These are phyloP conservation scores for Sylvia borin DNA, from an alignment of 2,797 vertebrate species.

Conservation along the genomic window DNA sequence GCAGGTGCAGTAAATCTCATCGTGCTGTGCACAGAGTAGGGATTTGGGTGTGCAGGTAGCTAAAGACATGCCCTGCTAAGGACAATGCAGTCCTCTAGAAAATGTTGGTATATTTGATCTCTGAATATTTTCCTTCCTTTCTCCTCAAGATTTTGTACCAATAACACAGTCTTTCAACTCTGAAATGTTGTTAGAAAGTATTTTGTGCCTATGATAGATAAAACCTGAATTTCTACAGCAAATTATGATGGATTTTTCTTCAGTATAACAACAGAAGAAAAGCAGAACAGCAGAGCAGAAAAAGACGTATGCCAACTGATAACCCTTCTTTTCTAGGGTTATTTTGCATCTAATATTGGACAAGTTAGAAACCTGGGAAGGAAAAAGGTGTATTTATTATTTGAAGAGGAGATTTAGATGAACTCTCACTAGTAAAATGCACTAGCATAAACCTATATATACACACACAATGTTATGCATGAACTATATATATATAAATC, in stretches of 20 bases:
- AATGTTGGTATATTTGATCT: background rate
- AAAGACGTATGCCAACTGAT: background rate
- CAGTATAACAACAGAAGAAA: accelerated
- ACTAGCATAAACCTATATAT: background rate
- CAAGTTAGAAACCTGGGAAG: background rate
- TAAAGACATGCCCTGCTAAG: background rate
- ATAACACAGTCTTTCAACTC: background rate
- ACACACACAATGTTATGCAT: background rate
- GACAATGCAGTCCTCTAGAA: background rate
- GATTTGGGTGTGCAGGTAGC: conserved; percentile 59
- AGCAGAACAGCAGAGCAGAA: background rate
- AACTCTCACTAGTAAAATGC: background rate
- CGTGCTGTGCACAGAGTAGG: conserved; percentile 80
- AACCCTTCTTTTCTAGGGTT: background rate
- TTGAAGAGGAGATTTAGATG: background rate
- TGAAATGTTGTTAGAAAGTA: background rate
- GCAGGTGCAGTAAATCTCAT: conserved; percentile 99
- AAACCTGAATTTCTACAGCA: background rate
- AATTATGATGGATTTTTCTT: background rate
- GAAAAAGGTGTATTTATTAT: background rate
- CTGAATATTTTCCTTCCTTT: background rate
- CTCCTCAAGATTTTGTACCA: background rate
- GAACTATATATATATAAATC: background rate
- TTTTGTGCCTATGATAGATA: background rate
- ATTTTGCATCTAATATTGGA: background rate